Evolutionary conservation across 1,140 invertebrate genomes (phyloP).

Genomic region (Drosophila gunungcola): DNA sequence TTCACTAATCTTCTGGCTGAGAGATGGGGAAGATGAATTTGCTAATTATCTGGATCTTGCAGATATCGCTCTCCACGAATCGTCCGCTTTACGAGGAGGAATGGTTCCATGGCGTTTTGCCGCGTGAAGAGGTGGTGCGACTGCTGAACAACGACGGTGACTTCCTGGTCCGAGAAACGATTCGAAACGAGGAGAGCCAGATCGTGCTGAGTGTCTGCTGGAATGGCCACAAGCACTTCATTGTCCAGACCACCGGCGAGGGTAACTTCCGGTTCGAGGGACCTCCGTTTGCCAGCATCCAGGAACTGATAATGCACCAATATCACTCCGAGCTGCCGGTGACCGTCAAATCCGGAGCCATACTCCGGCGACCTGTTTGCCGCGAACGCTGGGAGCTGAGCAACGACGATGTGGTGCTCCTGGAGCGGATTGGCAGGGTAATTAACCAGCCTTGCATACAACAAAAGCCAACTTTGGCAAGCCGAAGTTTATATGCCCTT

Average conservation of each 20-base stretch:
- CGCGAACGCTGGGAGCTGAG: conserved; percentile 98
- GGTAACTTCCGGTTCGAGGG: conserved; percentile 97
- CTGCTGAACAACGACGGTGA: conserved; percentile 95
- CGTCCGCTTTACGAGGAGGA: conserved; percentile 93
- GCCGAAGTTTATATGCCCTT: too few species aligned
- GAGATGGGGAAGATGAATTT: conserved; percentile 7
- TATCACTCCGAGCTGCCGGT: conserved; percentile 93
- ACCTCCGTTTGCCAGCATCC: conserved; percentile 95
- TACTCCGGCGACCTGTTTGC: conserved; percentile 93
- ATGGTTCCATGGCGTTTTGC: conserved; percentile 99
- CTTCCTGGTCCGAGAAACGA: conserved; percentile 97
- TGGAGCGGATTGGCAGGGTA: conserved; percentile 98
- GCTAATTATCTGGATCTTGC: conserved; percentile 50
- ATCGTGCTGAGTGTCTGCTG: conserved; percentile 97
- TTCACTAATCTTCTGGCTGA: conserved; percentile 39
- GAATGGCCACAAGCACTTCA: conserved; percentile 98
- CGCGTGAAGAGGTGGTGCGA: conserved; percentile 97
- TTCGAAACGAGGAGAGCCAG: conserved; percentile 95
- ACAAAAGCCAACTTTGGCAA: too few species aligned
- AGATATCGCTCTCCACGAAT: conserved; percentile 85
- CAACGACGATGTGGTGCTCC: conserved; percentile 96
- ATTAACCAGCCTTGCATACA: conserved; percentile 61
- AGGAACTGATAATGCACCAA: conserved; percentile 95
- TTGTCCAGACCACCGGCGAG: conserved; percentile 97
- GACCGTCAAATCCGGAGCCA: conserved; percentile 95